These are phyloP conservation scores for Ichneumon xanthorius DNA, from an alignment of 2,888 invertebrate species.

Conservation along the genomic window DNA sequence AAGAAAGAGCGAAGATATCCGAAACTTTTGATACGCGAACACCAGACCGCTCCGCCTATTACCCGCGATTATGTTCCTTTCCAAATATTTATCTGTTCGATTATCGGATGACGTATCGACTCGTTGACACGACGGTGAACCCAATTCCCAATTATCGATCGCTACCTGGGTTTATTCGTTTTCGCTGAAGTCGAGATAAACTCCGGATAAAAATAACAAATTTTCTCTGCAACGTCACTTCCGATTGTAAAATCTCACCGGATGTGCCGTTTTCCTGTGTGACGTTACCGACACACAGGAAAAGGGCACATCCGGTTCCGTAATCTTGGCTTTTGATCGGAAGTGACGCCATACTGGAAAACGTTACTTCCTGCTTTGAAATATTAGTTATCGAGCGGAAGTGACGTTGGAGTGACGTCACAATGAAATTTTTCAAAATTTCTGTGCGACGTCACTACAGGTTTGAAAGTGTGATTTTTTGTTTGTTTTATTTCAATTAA, in stretches of 20 bases:
- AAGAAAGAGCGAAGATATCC: constrained; percentile 32
- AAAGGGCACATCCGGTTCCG: neutral
- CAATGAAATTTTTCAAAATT: neutral
- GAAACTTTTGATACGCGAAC: constrained; percentile 61
- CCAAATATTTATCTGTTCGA: constrained; percentile 53
- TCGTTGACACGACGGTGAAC: neutral
- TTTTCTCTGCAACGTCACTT: neutral
- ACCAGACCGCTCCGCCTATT: constrained; percentile 52
- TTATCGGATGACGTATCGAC: neutral
- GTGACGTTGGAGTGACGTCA: neutral
- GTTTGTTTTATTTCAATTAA: too few species aligned
- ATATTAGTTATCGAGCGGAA: neutral
- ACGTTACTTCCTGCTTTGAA: too few species aligned
- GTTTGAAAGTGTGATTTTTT: neutral
- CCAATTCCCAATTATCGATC: neutral
- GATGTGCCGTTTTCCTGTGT: too few species aligned
- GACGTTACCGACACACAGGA: too few species aligned
- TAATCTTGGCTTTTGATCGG: neutral
- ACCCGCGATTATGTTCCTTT: constrained; percentile 47
- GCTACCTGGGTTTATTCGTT: neutral
- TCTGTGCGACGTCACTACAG: neutral
- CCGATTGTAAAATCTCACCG: too few species aligned
- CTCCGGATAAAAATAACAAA: too few species aligned
- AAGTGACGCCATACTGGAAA: too few species aligned
- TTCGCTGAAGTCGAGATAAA: too few species aligned